Evolutionary conservation across 1,140 invertebrate species (phyloP).

Genomic region (Idris sp.): DNA sequence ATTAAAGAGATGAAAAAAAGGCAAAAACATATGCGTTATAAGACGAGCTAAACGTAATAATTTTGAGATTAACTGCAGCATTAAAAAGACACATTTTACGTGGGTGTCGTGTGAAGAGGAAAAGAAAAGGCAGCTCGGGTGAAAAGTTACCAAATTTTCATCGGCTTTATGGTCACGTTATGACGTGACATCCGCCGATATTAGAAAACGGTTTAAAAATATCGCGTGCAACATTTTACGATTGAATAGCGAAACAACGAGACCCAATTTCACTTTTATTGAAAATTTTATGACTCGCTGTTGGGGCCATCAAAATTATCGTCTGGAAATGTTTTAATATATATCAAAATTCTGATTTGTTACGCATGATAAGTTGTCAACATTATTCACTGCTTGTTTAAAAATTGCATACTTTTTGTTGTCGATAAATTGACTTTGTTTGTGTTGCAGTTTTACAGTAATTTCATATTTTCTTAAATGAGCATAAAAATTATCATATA

Average conservation of each 20-base stretch:
- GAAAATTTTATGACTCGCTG: constrained; percentile 38
- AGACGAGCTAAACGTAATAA: constrained; percentile 52
- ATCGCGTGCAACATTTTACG: constrained; percentile 53
- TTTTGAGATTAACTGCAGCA: constrained; percentile 58
- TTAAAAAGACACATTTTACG: constrained; percentile 59
- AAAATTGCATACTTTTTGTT: too few species aligned
- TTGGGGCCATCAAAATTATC: constrained; percentile 32
- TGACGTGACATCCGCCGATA: constrained; percentile 40
- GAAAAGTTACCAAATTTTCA: constrained; percentile 57
- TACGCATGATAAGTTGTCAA: too few species aligned
- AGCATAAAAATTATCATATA: too few species aligned
- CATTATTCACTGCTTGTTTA: too few species aligned
- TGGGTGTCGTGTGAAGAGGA: constrained; percentile 39
- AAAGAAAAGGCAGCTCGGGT: constrained; percentile 34
- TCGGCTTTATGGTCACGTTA: constrained; percentile 47
- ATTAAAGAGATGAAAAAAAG: too few species aligned
- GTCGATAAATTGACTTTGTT: too few species aligned
- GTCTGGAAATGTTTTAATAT: constrained; percentile 32
- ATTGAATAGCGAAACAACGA: constrained; percentile 54
- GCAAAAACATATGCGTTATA: constrained; percentile 34
- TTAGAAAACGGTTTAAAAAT: constrained; percentile 53
- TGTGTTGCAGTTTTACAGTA: too few species aligned
- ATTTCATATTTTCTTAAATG: too few species aligned
- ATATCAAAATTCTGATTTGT: constrained; percentile 10
- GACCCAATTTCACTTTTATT: constrained; percentile 51